Evolutionary conservation across 2,113 vertebrate species (phyloP), one percentile per base, ranked within the genome.

Genomic region (Chaetops frenatus): DNA sequence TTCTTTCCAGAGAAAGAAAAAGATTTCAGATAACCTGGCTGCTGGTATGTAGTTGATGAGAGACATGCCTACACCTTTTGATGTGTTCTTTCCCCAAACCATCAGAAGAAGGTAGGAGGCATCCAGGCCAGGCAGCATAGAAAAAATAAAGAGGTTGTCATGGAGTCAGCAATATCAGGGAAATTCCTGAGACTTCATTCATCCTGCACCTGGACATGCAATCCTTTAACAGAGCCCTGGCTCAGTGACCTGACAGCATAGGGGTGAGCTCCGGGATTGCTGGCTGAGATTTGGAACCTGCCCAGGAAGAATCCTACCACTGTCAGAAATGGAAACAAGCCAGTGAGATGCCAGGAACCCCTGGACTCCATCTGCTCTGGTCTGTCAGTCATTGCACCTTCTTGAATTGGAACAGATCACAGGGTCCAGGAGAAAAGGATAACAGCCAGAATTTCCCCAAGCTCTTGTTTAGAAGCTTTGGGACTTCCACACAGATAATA

Each of bases 11-110:
- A 88, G 79, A 81, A 82, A 93, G 56, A 38, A 58, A 73, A 92
- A 42, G 4, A 73, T 81, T 95, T 77, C 76, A 90, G 92, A 81
- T 93, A 86, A 92, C 47, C 80, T 60, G 38, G 50, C 54, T 96
- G 64, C 64, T 78, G 82, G 72, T 70, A 72, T 88, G 88, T 27
- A 70, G 62, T 17, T 84, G 80, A 88, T 83, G 94, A 88, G 91
- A 95, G 82, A 66, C 2, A 0, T 35, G 35, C 58, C 86, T 88
- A 11, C 27, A 42, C 42, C 92, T 96, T 90, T 94, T 94, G 94
- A 96, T 93, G 95, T 93, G 60, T 70, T 92, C 64, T 88, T 58
- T 86, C 20, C 58, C 86, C 54, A 72, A 61, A 90, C 71, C 76
- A 35, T 61, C 82, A 94, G 82, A 83, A 73, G 86, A 82, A 92